Conservation (phyloP, 1,140 invertebrate genomes). For the Octopus bimaculoides region DNA sequence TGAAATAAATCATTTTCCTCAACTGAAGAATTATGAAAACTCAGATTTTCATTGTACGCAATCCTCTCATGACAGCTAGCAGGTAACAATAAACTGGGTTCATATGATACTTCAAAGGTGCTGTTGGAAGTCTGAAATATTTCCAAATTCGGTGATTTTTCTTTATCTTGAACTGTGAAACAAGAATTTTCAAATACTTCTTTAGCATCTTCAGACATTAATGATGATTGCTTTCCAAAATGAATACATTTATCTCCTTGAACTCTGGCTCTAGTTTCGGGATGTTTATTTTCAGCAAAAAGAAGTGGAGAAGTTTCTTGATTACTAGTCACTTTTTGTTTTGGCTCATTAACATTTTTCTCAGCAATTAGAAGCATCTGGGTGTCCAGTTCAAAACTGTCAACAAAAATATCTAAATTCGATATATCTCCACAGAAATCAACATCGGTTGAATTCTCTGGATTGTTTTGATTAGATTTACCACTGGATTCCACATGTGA, state of each 20-base stretch:
- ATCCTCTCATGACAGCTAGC: slow-evolving; percentile 42
- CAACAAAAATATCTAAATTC: slow-evolving; percentile 39
- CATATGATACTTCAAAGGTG: slow-evolving; percentile 2
- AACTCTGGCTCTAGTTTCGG: not conserved
- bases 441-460: slow-evolving; percentile 30
- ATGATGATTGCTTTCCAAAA: not conserved
- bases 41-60: slow-evolving; percentile 24
- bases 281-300: not conserved
- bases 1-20: slow-evolving; percentile 17
- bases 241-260: not conserved
- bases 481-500: no score
- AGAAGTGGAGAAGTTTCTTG: not conserved
- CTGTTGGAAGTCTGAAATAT: slow-evolving; percentile 5
- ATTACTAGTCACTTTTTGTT: not conserved
- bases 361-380: slow-evolving; percentile 21
- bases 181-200: not conserved
- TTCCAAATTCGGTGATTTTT: not conserved
- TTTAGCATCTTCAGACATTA: not conserved
- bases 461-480: no score
- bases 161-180: not conserved
- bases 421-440: slow-evolving; percentile 50
- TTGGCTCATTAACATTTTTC: not conserved
- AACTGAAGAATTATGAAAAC: slow-evolving; percentile 19
- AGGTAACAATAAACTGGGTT: slow-evolving; percentile 32
- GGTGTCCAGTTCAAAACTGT: slow-evolving; percentile 43